phyloP scores from a whole-genome alignment of 2,797 vertebrate species.

The Phrynocephalus guinanensis region DNA sequence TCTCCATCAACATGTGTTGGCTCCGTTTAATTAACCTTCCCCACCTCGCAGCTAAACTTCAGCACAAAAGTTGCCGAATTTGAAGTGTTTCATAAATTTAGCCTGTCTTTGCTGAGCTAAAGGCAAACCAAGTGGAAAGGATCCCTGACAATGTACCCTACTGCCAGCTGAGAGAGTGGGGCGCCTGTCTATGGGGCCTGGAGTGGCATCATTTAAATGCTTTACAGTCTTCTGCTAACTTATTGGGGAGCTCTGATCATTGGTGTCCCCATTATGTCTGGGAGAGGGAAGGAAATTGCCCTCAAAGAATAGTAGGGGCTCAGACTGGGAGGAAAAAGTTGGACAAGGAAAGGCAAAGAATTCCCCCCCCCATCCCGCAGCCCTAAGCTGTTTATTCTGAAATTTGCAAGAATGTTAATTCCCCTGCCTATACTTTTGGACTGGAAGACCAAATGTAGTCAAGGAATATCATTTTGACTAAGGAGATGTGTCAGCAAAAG shows the following conservation, averaged over 20 bases:
- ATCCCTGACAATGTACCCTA: conserved; percentile 53
- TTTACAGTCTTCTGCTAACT: conserved; percentile 64
- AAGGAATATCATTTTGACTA: conserved; percentile 17
- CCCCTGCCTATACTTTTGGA: conserved; percentile 52
- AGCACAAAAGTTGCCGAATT: conserved; percentile 73
- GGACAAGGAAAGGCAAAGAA: conserved; percentile 38
- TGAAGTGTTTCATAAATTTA: conserved; percentile 6
- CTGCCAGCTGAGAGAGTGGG: conserved; percentile 59
- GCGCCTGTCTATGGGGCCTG: conserved; percentile 76
- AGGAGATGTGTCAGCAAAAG: conserved; percentile 24
- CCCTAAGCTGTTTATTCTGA: conserved; percentile 55
- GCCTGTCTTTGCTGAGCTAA: conserved; percentile 56
- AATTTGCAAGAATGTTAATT: conserved; percentile 53
- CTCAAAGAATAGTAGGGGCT: conserved; percentile 5
- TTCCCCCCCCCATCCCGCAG: conserved; percentile 19
- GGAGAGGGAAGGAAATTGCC: conserved; percentile 27
- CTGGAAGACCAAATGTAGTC: conserved; percentile 39
- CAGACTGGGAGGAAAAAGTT: conserved; percentile 39
- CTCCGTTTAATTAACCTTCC: conserved; percentile 67
- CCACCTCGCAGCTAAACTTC: conserved; percentile 70
- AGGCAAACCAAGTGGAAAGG: conserved; percentile 69
- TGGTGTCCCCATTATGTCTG: conserved; percentile 48
- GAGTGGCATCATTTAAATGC: conserved; percentile 79
- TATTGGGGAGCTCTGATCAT: conserved; percentile 63
- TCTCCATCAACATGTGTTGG: conserved; percentile 67